A percentile compares a stretch with the other conserved stretches of the same genome.
phyloP scores from a whole-genome alignment of 2,797 vertebrate species.

The Rousettus madagascariensis region DNA sequence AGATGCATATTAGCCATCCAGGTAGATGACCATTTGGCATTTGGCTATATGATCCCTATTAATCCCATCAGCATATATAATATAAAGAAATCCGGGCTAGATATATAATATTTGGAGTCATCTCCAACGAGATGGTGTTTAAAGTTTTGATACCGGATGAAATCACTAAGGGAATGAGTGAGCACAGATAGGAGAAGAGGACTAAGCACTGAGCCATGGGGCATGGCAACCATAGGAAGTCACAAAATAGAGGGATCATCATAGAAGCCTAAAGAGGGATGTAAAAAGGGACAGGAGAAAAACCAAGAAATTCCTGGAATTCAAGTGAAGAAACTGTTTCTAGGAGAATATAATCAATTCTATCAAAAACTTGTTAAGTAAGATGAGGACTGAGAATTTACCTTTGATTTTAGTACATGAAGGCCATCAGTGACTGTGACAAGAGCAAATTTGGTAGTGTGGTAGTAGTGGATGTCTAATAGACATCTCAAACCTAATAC shows the following conservation, averaged over 20 bases:
- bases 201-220: not conserved
- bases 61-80: not conserved
- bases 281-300: not conserved
- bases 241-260: not conserved
- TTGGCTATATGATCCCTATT: not conserved
- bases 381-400: not conserved
- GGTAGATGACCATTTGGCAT: not conserved
- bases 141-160: not conserved
- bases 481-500: not conserved
- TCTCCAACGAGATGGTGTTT: not conserved
- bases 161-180: not conserved
- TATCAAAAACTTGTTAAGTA: not conserved
- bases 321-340: conserved; percentile 28
- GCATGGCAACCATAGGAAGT: not conserved
- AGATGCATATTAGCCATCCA: not conserved
- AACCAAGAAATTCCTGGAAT: not conserved
- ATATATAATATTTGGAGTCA: not conserved
- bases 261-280: not conserved
- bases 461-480: not conserved
- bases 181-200: not conserved
- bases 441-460: not conserved
- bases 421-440: not conserved
- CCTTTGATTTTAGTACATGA: not conserved
- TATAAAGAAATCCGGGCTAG: not conserved
- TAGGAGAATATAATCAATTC: not conserved